Evolutionary conservation across 2,797 vertebrate species (phyloP).

Genomic region (Pampus argenteus): DNA sequence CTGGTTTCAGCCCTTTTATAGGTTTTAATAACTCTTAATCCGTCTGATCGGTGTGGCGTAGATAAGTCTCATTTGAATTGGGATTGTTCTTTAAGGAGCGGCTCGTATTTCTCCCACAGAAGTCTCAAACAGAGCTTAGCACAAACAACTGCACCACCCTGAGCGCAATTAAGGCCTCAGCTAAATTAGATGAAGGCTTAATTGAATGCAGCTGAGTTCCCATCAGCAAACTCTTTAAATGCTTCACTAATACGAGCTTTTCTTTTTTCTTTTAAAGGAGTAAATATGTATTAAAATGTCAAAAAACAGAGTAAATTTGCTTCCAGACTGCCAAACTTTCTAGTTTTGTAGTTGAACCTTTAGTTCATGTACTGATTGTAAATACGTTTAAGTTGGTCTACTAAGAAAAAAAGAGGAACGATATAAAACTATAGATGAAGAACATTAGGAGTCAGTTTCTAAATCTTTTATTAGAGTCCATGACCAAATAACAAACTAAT

Average conservation of each 20-base stretch:
- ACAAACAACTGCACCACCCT: constrained; percentile 80
- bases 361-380: background rate
- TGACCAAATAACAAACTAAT: background rate
- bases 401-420: background rate
- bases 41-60: constrained; percentile 91
- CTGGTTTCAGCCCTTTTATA: constrained; percentile 80
- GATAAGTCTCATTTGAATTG: constrained; percentile 91
- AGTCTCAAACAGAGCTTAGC: constrained; percentile 79
- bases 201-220: constrained; percentile 80
- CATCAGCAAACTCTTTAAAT: constrained; percentile 61
- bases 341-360: background rate
- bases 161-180: constrained; percentile 83
- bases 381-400: background rate
- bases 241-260: constrained; percentile 49
- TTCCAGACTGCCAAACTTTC: background rate
- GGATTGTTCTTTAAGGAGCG: constrained; percentile 81
- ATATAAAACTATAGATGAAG: background rate
- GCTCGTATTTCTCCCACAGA: constrained; percentile 70
- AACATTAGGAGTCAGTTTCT: background rate
- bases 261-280: constrained; percentile 11
- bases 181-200: constrained; percentile 79
- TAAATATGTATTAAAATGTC: constrained; percentile 2
- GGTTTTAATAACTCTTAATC: constrained; percentile 93
- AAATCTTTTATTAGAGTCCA: background rate
- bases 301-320: background rate